Base-by-base conservation (phyloP, 2,888 invertebrate genomes). In the Diarsia mendica region DNA sequence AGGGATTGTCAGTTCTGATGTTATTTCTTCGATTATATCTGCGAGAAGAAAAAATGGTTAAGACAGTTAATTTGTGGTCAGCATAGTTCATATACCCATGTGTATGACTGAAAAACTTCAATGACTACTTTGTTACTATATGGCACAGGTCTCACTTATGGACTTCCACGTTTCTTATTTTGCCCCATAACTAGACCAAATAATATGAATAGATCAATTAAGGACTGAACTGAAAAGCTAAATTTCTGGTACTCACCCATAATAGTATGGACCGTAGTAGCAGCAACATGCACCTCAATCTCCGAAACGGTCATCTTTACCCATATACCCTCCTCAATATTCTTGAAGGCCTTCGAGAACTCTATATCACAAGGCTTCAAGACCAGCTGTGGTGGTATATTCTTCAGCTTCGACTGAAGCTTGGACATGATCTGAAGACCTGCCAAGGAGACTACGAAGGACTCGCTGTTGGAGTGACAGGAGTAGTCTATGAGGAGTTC, bases 401-500 rank as follows among this genome's bases (percentile, higher is more conserved):
- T 95, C 84, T 96, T 95, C 66, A 97, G 90, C 82, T 96, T 96
- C 0, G 97, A 96, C 80, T 97, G 97, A 53, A 97, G 93, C 87
- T 97, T 97, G 0, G 97, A 97, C 92, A 97, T 97, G 1, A 96
- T 85, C 87, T 94, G 89, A 8, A 80, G 85, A 6, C 95, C 96
- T 71, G 95, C 95, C 11, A 96, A 78, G 0, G 96, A 94, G 0
- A 96, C 86, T 0, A 98, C 97, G 6, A 98, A 93, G 68, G 97
- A 97, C 75, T 97, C 97, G 18, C 97, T 96, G 72, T 97, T 97
- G 0, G 97, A 96, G 88, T 98, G 98, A 67, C 96, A 94, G 49
- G 98, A 98, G 91, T 98, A 98, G 90, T 98, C 98, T 0, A 98
- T 94, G 33, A 98, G 94, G 18, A 98, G 95, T 91, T 98, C 98